A percentile compares a stretch with the other conserved stretches of the same genome.
Conservation (phyloP, 1,140 invertebrate genomes). For the Bombus superbus region DNA sequence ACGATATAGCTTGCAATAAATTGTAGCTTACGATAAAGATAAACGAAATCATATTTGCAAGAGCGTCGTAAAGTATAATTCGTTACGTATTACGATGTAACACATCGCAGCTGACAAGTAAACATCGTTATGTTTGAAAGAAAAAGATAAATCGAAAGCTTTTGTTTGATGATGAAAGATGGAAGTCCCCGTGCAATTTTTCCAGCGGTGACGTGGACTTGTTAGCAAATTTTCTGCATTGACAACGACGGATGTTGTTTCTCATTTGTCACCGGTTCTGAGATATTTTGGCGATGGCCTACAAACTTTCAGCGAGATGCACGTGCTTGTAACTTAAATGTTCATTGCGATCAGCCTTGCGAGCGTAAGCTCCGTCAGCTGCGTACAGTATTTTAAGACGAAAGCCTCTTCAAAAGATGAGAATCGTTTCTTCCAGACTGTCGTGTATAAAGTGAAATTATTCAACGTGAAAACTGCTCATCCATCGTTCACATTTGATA, state of each 20-base stretch:
- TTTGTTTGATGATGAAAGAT: neutral
- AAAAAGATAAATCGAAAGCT: neutral
- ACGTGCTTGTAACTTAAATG: neutral
- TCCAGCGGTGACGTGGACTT: neutral
- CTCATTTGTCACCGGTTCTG: neutral
- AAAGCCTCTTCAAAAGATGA: neutral
- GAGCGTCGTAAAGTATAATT: neutral
- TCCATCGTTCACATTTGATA: too few species aligned
- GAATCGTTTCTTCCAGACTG: neutral
- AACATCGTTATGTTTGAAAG: neutral
- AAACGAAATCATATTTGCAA: neutral
- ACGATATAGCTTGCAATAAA: neutral
- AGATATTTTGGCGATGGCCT: constrained; percentile 41
- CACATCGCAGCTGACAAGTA: neutral
- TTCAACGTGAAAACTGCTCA: too few species aligned
- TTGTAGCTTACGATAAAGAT: neutral
- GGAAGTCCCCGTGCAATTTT: too few species aligned
- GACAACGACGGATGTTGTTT: constrained; percentile 17
- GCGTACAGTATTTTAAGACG: neutral
- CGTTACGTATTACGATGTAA: neutral
- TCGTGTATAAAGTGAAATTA: too few species aligned
- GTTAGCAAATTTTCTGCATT: constrained; percentile 31
- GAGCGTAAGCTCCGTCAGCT: neutral
- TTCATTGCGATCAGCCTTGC: constrained; percentile 16
- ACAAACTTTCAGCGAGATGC: neutral